Evolutionary conservation across 23 tunicate species (phyloP).

Genomic region (Trididemnum miniatum): DNA sequence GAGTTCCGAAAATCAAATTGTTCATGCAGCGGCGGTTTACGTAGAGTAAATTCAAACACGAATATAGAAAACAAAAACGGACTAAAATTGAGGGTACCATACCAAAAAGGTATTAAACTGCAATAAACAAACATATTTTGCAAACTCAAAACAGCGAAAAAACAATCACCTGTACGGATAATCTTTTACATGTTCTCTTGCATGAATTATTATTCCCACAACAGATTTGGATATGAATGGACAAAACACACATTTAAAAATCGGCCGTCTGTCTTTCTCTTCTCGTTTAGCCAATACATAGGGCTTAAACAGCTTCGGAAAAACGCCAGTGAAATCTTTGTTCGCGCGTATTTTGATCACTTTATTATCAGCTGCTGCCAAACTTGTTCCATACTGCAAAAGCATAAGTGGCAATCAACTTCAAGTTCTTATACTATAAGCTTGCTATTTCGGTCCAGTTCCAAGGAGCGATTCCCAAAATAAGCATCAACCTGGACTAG

Average conservation of each 20-base stretch:
- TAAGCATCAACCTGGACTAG: no score
- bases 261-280: background rate
- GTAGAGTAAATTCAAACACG: no score
- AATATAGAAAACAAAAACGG: no score
- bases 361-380: background rate
- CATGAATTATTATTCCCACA: background rate
- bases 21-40: no score
- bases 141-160: no score
- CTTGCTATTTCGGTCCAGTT: no score
- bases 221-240: background rate
- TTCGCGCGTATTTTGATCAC: background rate
- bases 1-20: no score
- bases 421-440: no score
- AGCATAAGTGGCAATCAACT: background rate
- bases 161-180: background rate
- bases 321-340: background rate
- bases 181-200: background rate
- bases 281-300: background rate
- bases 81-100: no score
- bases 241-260: background rate
- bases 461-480: background rate
- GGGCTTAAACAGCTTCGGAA: background rate
- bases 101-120: no score
- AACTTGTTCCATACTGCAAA: background rate
- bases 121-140: no score